Percentiles rank a stretch among this genome's conserved stretches.
phyloP scores from a whole-genome alignment of 2,888 invertebrate genomes.

The Eucera pruinosa region DNA sequence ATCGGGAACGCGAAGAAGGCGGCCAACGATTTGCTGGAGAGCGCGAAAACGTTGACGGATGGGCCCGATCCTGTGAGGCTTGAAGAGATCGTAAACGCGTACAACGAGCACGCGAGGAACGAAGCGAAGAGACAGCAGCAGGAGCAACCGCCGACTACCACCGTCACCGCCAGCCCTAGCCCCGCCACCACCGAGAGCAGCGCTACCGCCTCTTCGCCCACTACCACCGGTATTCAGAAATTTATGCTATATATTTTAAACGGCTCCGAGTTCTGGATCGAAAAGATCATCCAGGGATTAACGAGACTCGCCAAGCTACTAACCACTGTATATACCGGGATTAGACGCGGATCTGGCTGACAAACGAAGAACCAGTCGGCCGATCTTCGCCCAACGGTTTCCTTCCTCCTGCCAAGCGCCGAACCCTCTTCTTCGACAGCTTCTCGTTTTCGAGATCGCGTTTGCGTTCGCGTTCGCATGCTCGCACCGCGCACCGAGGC shows the following conservation, averaged over 20 bases:
- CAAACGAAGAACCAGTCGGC: no score
- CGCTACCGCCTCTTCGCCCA: conserved; percentile 17
- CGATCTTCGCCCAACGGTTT: no score
- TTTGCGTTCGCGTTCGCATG: neutral
- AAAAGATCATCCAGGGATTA: conserved; percentile 74
- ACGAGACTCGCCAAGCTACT: conserved; percentile 72
- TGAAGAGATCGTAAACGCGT: conserved; percentile 79
- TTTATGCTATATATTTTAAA: conserved; percentile 76
- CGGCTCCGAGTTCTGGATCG: conserved; percentile 74
- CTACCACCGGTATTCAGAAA: conserved; percentile 78
- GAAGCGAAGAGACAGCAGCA: conserved; percentile 82
- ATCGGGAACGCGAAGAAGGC: conserved; percentile 75
- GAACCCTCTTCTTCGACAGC: no score
- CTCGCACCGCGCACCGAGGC: neutral
- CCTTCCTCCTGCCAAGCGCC: no score
- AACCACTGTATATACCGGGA: conserved; percentile 68
- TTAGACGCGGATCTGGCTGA: conserved; percentile 63
- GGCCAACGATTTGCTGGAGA: conserved; percentile 76
- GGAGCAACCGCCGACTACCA: conserved; percentile 42
- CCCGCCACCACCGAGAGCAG: no score
- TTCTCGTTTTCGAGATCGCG: neutral
- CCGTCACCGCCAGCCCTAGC: conserved; percentile 1
- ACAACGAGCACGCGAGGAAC: conserved; percentile 80
- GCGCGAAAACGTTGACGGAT: conserved; percentile 75
- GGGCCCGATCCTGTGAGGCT: conserved; percentile 81